Percentiles rank a stretch among this genome's conserved stretches.
Evolutionary conservation across 2,888 invertebrate species (phyloP).

Genomic region (Tetragonisca angustula): DNA sequence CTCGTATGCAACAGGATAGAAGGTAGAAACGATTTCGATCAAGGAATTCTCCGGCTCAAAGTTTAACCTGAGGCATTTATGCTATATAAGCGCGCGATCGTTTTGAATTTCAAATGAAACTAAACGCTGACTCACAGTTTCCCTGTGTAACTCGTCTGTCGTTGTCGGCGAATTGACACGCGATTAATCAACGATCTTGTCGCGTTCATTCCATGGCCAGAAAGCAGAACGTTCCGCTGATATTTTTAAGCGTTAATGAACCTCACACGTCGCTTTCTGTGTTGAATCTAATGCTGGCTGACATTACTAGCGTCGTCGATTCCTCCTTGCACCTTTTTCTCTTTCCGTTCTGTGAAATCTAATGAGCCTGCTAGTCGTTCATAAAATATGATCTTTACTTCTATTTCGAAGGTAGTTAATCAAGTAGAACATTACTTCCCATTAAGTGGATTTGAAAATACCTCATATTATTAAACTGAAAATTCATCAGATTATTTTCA

Average conservation of each 20-base stretch:
- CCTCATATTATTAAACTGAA: no score
- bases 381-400: background rate
- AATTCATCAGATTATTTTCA: no score
- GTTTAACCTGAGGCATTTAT: background rate
- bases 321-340: conserved; percentile 7
- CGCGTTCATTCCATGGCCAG: conserved; percentile 13
- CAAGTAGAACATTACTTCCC: background rate
- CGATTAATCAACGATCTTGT: conserved; percentile 57
- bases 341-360: conserved; percentile 25
- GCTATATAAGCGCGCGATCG: background rate
- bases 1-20: background rate
- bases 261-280: conserved; percentile 22
- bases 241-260: conserved; percentile 57
- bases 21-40: conserved; percentile 8
- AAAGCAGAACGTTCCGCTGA: conserved; percentile 43
- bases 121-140: conserved; percentile 34
- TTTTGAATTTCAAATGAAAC: conserved; percentile 52
- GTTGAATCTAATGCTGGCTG: conserved; percentile 13
- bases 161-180: conserved; percentile 57
- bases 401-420: background rate
- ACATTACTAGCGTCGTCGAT: conserved; percentile 1
- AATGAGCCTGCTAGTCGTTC: background rate
- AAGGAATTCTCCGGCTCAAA: conserved; percentile 3
- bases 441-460: background rate
- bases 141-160: conserved; percentile 45